Percentiles rank a stretch among this genome's conserved stretches.
phyloP scores from a whole-genome alignment of 2,888 invertebrate species.

The Aproaerema taeniolella region DNA sequence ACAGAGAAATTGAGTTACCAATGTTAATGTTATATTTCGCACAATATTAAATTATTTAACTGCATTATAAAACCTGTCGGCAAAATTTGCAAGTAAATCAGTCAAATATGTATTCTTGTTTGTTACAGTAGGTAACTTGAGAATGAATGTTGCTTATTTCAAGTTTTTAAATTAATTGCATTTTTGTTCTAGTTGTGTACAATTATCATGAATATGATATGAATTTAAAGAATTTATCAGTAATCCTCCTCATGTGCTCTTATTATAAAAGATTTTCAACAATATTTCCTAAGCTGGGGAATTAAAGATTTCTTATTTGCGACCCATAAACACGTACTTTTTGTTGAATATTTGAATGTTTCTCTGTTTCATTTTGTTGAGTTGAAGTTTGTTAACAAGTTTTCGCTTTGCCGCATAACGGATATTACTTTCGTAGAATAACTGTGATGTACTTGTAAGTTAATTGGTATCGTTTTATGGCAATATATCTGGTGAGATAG shows the following conservation, averaged over 20 bases:
- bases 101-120: not conserved
- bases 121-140: conserved; percentile 1
- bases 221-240: not conserved
- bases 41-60: conserved; percentile 26
- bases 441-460: conserved; percentile 37
- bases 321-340: no score
- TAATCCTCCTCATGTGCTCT: not conserved
- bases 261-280: no score
- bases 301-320: no score
- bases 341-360: not conserved
- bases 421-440: conserved; percentile 27
- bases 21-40: conserved; percentile 42
- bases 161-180: not conserved
- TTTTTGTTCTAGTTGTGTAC: conserved; percentile 6
- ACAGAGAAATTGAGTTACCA: conserved; percentile 42
- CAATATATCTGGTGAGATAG: conserved; percentile 16
- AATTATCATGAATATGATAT: conserved; percentile 1
- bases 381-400: conserved; percentile 4
- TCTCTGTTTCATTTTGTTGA: not conserved
- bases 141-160: conserved; percentile 6
- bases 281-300: no score
- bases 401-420: conserved; percentile 18
- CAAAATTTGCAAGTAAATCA: not conserved
- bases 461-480: conserved; percentile 21
- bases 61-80: not conserved